Evolutionary conservation across 2,888 invertebrate genomes (phyloP).

Genomic region (Drosophila limbata): DNA sequence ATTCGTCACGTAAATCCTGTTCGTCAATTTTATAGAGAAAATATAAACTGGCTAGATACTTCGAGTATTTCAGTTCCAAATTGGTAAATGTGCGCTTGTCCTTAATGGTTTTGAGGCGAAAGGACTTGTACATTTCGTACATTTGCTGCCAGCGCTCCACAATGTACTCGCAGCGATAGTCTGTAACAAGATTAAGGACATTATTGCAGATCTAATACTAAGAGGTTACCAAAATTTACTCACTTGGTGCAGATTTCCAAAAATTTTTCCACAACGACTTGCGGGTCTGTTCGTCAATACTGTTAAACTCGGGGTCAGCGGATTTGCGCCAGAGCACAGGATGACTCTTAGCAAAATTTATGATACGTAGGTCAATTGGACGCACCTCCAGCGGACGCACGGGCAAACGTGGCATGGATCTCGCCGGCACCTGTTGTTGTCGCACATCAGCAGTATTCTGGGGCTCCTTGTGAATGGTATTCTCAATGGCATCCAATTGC

Average conservation of each 20-base stretch:
- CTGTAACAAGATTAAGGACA: constrained; percentile 29
- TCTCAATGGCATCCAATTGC: constrained; percentile 79
- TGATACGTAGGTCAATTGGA: constrained; percentile 76
- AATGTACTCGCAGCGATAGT: constrained; percentile 73
- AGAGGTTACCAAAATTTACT: constrained; percentile 7
- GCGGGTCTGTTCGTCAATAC: constrained; percentile 80
- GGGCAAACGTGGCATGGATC: constrained; percentile 4
- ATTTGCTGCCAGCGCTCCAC: constrained; percentile 82
- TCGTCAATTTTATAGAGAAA: constrained; percentile 82
- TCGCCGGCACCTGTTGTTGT: neutral
- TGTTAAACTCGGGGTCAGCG: constrained; percentile 73
- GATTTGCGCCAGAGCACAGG: constrained; percentile 82
- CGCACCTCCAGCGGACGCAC: constrained; percentile 76
- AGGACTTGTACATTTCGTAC: constrained; percentile 83
- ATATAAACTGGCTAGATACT: constrained; percentile 81
- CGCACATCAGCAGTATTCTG: constrained; percentile 10
- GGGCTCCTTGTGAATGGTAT: constrained; percentile 56
- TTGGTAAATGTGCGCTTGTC: constrained; percentile 70
- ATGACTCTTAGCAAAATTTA: constrained; percentile 83
- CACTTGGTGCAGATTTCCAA: constrained; percentile 76
- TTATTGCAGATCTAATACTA: neutral
- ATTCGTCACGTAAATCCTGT: constrained; percentile 79
- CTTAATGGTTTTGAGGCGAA: constrained; percentile 81
- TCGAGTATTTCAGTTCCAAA: constrained; percentile 81
- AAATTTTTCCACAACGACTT: constrained; percentile 78